A percentile compares a stretch with the other conserved stretches of the same genome.
phyloP scores from a whole-genome alignment of 2,113 vertebrate species.

The Pipra filicauda region DNA sequence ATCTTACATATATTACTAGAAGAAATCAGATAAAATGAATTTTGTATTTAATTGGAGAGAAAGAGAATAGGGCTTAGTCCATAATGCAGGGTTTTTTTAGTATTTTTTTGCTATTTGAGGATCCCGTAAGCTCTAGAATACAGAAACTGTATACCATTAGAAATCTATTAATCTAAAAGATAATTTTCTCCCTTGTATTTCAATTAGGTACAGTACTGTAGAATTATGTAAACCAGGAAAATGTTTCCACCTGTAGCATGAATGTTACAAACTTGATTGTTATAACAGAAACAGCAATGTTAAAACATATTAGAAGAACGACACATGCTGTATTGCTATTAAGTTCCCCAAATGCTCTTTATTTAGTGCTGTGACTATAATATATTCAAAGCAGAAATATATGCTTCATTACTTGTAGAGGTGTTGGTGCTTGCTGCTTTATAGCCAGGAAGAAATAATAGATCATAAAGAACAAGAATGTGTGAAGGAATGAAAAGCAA shows the following conservation, averaged over 20 bases:
- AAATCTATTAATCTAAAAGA: slow-evolving; percentile 26
- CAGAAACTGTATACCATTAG: background rate
- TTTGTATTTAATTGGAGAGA: background rate
- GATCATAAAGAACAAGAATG: slow-evolving; percentile 46
- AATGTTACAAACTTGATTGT: slow-evolving; percentile 7
- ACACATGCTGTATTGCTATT: slow-evolving; percentile 9
- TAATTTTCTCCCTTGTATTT: slow-evolving; percentile 33
- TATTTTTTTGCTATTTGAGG: background rate
- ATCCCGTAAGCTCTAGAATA: background rate
- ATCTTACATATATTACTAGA: background rate
- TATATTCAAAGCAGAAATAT: slow-evolving; percentile 40
- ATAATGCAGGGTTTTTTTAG: background rate
- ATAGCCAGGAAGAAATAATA: slow-evolving; percentile 37
- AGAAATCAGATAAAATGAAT: background rate
- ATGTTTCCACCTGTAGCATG: slow-evolving; percentile 45
- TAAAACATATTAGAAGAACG: slow-evolving; percentile 31
- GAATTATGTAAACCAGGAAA: slow-evolving; percentile 51
- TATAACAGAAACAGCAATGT: slow-evolving; percentile 39
- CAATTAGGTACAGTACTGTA: background rate
- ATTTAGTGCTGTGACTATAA: slow-evolving; percentile 16
- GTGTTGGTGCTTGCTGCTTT: slow-evolving; percentile 44
- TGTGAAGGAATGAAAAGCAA: background rate
- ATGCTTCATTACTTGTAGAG: slow-evolving; percentile 37
- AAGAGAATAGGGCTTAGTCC: background rate
- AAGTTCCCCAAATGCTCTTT: slow-evolving; percentile 34